phyloP scores from a whole-genome alignment of 2,888 invertebrate species.

The Ametastegia equiseti region DNA sequence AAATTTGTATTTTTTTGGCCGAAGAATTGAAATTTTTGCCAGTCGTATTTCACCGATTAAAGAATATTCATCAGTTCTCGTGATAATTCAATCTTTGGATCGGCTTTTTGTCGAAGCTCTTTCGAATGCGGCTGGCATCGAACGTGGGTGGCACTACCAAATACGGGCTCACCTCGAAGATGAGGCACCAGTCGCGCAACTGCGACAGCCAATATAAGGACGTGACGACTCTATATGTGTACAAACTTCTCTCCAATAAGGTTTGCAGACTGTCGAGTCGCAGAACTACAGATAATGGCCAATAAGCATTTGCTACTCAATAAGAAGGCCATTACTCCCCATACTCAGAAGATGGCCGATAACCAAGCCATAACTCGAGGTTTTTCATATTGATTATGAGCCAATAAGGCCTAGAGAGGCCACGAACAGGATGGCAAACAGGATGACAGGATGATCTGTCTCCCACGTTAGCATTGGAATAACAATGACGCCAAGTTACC shows the following conservation, averaged over 20 bases:
- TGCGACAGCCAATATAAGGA: constrained; percentile 51
- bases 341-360: constrained; percentile 45
- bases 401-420: constrained; percentile 49
- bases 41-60: not conserved
- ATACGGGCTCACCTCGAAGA: constrained; percentile 67
- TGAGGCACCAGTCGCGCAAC: constrained; percentile 54
- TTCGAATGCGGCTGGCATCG: constrained; percentile 70
- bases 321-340: constrained; percentile 51
- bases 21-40: no score
- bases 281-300: constrained; percentile 64
- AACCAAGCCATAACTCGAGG: constrained; percentile 37
- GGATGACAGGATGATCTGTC: constrained; percentile 45
- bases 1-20: no score
- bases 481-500: constrained; percentile 22
- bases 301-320: constrained; percentile 61
- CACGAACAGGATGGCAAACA: constrained; percentile 46
- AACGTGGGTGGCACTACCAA: constrained; percentile 68
- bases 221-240: constrained; percentile 54
- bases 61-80: not conserved
- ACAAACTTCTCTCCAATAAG: constrained; percentile 60
- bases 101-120: constrained; percentile 51
- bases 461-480: constrained; percentile 18
- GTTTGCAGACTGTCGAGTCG: constrained; percentile 59
- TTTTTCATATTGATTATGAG: constrained; percentile 40
- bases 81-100: not conserved